Evolutionary conservation across 1,140 invertebrate species (phyloP), one percentile per base, ranked within the genome.

Genomic region (Drosophila parabipectinata): DNA sequence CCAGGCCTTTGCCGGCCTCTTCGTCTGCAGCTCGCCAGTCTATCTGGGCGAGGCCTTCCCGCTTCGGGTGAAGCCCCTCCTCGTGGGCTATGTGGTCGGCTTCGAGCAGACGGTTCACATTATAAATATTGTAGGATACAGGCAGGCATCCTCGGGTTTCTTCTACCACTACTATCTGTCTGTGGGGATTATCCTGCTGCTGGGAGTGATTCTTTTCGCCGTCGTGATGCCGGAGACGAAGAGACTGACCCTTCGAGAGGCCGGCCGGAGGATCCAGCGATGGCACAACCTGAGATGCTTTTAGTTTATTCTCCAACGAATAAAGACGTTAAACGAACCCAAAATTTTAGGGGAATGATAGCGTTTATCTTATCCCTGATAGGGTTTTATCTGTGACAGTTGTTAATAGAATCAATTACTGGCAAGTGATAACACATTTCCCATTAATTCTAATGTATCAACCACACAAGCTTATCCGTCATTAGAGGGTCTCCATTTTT

Each of bases 1-100:
- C n/a, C 89, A 90, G 54, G 80, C 87, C 67, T 91, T 91, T 37
- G 89, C 78, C 2, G 89, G 89, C 1, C 18, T 89, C 32, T 91
- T 51, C 32, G 44, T 72, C 1, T 56, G 73, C 48, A 76, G 68
- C 51, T 77, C 72, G 0, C 56, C 89, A 0, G 39, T 47, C 5
- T 91, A 85, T 37, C 32, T 91, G 32, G 69, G 78, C 6, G 89
- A 90, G 37, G 84, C 89, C 4, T 91, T 90, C 15, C 78, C 81
- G 0, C 44, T 91, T 62, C 51, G 69, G 1, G 53, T 77, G 0
- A 91, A 91, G 28, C 73, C 73, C 14, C 68, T 56, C 26, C 48
- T 85, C 2, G 69, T 89, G 2, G 84, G 60, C 7, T 51, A 83
- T n/a, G 74, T 84, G 30, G 64, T 91, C 14, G 74, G 72, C 15